Evolutionary conservation across 2,113 vertebrate genomes (phyloP), one percentile per base, ranked within the genome.

Genomic region (Ranitomeya variabilis): DNA sequence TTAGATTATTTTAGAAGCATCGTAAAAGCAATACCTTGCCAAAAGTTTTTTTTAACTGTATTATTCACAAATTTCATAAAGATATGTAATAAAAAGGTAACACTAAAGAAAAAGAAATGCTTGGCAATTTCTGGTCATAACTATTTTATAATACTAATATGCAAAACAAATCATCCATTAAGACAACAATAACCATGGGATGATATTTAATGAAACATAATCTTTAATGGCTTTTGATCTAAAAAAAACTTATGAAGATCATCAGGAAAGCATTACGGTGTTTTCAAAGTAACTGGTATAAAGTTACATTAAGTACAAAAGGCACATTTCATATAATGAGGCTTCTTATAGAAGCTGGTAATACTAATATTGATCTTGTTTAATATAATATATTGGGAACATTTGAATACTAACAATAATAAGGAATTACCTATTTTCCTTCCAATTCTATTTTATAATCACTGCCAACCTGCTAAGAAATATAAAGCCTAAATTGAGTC

Each of bases 241-340:
- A 79, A 89, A 83, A 88, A 86, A 90, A 81, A 89, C 37, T 90
- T 91, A 92, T 16, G 82, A 55, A 84, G 91, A 91, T 93, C 11
- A 2, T 92, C 92, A 92, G 51, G 83, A 90, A 93, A 90, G 86
- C 87, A 90, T 92, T 91, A 89, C 19, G 85, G 82, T 89, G 62
- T 91, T 90, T 91, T 90, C 85, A 90, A 91, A 92, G 90, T 90
- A 93, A 92, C 90, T 76, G 90, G 92, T 90, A 80, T 86, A 88
- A 91, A 93, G 92, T 88, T 91, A 91, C 89, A 87, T 90, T 91
- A 90, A 92, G 89, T 91, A 89, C 91, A 85, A n/a, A 67, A 83
- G 87, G 21, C 21, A 71, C 76, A 92, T 91, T 92, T 92, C 90
- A 91, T 87, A 90, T 91, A 93, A 92, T 92, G 90, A 92, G 92